Conservation (phyloP, 2,797 vertebrate species). For the Muscicapa comitata region DNA sequence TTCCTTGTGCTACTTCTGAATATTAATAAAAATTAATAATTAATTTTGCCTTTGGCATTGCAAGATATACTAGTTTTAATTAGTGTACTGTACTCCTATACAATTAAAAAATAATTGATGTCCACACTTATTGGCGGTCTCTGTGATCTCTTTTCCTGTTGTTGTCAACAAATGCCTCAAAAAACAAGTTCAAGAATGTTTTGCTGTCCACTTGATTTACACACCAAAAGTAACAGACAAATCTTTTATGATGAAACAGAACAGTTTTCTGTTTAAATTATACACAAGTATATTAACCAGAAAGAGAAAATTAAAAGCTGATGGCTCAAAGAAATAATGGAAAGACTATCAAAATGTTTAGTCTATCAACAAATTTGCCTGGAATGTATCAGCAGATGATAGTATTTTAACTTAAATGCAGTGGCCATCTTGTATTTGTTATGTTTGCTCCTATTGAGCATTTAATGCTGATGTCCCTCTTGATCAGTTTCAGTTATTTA, state of each 20-base stretch:
- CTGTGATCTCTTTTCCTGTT: slow-evolving; percentile 93
- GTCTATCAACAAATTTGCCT: slow-evolving; percentile 72
- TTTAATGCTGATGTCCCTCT: slow-evolving; percentile 62
- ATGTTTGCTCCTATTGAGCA: slow-evolving; percentile 26
- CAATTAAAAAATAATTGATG: slow-evolving; percentile 99
- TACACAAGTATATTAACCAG: slow-evolving; percentile 78
- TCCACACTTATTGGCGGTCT: slow-evolving; percentile 91
- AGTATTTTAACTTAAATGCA: slow-evolving; percentile 18
- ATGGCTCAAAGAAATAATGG: slow-evolving; percentile 74
- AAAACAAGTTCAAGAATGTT: slow-evolving; percentile 82
- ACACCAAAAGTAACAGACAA: slow-evolving; percentile 76
- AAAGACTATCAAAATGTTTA: slow-evolving; percentile 73
- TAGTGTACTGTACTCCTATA: slow-evolving; percentile 99
- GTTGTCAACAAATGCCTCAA: slow-evolving; percentile 87
- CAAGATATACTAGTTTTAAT: slow-evolving; percentile 99
- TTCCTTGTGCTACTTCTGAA: slow-evolving; percentile 99
- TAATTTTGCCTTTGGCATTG: slow-evolving; percentile 99
- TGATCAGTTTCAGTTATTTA: slow-evolving; percentile 68
- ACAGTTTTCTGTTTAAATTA: slow-evolving; percentile 84
- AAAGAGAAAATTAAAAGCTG: slow-evolving; percentile 77
- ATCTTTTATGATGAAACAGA: slow-evolving; percentile 87
- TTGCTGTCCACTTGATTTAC: slow-evolving; percentile 80
- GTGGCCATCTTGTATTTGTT: slow-evolving; percentile 71
- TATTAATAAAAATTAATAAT: slow-evolving; percentile 99
- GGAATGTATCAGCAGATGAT: slow-evolving; percentile 61